phyloP scores from a whole-genome alignment of 2,113 vertebrate genomes.

The Psilopogon haemacephalus region DNA sequence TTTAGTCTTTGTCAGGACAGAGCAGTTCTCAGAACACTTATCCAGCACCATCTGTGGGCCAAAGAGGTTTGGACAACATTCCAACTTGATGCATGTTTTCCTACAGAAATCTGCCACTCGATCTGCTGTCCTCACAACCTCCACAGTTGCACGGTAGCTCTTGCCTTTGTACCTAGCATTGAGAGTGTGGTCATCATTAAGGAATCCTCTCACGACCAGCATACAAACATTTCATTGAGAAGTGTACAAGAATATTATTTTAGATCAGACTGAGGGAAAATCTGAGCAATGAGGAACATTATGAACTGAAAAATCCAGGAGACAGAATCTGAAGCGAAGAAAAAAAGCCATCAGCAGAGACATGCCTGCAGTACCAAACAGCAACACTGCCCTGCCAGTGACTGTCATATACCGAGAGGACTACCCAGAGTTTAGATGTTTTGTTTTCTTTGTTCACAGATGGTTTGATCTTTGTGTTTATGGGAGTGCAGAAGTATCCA shows the following conservation, averaged over 20 bases:
- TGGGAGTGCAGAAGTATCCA: neutral
- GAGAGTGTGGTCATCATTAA: neutral
- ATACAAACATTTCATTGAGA: neutral
- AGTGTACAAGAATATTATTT: neutral
- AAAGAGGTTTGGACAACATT: slow-evolving; percentile 97
- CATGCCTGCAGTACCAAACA: neutral
- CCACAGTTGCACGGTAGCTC: slow-evolving; percentile 94
- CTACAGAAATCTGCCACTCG: slow-evolving; percentile 95
- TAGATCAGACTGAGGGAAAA: neutral
- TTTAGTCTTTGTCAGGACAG: slow-evolving; percentile 97
- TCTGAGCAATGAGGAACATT: neutral
- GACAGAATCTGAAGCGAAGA: neutral
- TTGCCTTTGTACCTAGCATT: slow-evolving; percentile 92
- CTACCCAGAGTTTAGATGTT: neutral
- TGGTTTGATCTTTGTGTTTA: neutral
- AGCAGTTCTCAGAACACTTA: slow-evolving; percentile 96
- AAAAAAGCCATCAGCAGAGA: neutral
- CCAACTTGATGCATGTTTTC: slow-evolving; percentile 93
- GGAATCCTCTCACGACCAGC: neutral
- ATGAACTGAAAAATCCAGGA: neutral
- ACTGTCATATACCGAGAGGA: neutral
- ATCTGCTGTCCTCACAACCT: slow-evolving; percentile 93
- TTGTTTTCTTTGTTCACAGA: neutral
- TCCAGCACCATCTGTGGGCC: slow-evolving; percentile 95
- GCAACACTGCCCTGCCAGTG: neutral